phyloP scores from a whole-genome alignment of 2,113 vertebrate genomes.

The Pluvianellus socialis region DNA sequence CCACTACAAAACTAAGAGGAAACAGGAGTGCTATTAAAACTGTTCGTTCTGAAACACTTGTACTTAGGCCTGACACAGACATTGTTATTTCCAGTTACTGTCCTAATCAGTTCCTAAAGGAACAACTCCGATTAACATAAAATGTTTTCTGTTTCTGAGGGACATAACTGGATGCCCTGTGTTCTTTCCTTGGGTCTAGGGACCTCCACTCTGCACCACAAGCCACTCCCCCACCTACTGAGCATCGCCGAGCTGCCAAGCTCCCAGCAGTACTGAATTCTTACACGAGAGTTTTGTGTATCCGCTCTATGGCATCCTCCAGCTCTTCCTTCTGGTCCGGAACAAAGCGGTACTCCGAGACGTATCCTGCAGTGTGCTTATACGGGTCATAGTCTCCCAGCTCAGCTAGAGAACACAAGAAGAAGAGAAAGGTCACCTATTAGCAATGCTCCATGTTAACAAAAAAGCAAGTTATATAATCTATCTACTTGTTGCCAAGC shows the following conservation, averaged over 20 bases:
- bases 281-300: constrained; percentile 88
- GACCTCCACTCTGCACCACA: not conserved
- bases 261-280: constrained; percentile 16
- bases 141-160: not conserved
- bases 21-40: not conserved
- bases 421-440: not conserved
- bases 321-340: constrained; percentile 89
- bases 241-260: not conserved
- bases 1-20: not conserved
- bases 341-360: constrained; percentile 88
- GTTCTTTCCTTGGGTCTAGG: not conserved
- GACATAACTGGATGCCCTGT: not conserved
- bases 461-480: not conserved
- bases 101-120: not conserved
- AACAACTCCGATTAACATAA: not conserved
- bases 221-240: not conserved
- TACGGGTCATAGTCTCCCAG: constrained; percentile 88
- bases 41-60: not conserved
- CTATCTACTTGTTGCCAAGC: not conserved
- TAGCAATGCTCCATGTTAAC: not conserved
- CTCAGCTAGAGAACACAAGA: constrained; percentile 74
- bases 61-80: not conserved
- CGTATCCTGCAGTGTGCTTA: constrained; percentile 83
- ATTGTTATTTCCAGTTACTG: not conserved
- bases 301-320: constrained; percentile 84